Evolutionary conservation across 1,140 invertebrate species (phyloP), one percentile per base, ranked within the genome.

Genomic region (Rhyzopertha dominica): DNA sequence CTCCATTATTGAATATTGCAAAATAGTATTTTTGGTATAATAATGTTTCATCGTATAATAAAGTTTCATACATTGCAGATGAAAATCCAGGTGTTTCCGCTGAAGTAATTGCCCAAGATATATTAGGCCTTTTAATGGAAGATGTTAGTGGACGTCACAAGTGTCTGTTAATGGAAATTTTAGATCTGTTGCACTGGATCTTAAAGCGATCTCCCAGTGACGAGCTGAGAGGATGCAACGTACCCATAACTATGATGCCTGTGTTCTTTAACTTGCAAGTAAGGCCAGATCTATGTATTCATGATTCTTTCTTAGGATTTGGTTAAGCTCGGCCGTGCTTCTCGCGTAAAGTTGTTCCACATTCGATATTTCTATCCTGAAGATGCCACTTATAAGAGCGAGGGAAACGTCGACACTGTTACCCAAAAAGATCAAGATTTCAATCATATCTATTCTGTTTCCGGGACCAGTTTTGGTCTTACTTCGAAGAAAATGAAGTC

Each of bases 181-280:
- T 74, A 12, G 63, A 69, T 47, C 54, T 74, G 16, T 41, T 74
- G 14, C 58, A 70, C 43, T 59, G 64, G 38, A 63, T 67, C 2
- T 46, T 69, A 3, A 67, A 65, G 49, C 53, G 64, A 13, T 65
- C 69, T 4, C 61, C 67, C 2, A 63, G 68, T 1, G 69, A 72
- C 47, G 71, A 74, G 55, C 54, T 73, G 18, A 61, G 62, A 22
- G 70, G 69, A 7, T 69, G 66, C 16, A 62, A 62, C 16, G 56
- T 73, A 25, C 69, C 70, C 0, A 54, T 70, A 5, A 62, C 59
- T 12, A 66, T 74, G 57, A 51, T 74, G 34, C 70, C 71, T 4
- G 59, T 72, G 29, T 74, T 74, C 48, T 73, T 74, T 47, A 61
- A 65, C 34, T 47, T 74, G 17, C 61, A 63, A 51, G 71, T 73